Evolutionary conservation across 1,140 invertebrate species (phyloP).

Genomic region (Argopecten irradians): DNA sequence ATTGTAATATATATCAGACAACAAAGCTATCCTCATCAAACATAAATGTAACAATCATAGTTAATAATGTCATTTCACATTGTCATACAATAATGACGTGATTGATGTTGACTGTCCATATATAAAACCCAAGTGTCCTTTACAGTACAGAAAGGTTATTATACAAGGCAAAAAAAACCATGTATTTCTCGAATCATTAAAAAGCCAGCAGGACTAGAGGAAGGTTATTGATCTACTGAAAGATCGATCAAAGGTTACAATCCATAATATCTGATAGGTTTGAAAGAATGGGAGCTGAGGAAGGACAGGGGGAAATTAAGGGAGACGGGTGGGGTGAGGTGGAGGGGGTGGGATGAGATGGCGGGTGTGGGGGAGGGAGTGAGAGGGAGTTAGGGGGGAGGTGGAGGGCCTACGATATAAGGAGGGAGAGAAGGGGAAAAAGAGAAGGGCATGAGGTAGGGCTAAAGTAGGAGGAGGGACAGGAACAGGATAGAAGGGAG

Average conservation of each 20-base stretch:
- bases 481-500: not conserved
- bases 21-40: too few relatives aligned
- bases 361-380: too few relatives aligned
- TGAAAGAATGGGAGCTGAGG: too few relatives aligned
- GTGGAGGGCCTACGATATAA: too few relatives aligned
- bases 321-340: too few relatives aligned
- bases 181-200: not conserved
- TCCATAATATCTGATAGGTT: not conserved
- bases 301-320: not conserved
- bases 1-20: too few relatives aligned
- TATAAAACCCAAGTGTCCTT: not conserved
- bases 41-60: not conserved
- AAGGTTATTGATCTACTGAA: not conserved
- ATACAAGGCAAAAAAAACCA: not conserved
- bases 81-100: not conserved
- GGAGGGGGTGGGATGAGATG: too few relatives aligned
- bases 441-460: not conserved
- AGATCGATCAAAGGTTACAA: not conserved
- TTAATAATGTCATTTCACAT: not conserved
- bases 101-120: not conserved
- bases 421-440: not conserved
- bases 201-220: not conserved
- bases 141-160: not conserved
- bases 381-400: too few relatives aligned
- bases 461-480: not conserved